Evolutionary conservation across 1,140 invertebrate species (phyloP).

Genomic region (Diuraphis noxia): DNA sequence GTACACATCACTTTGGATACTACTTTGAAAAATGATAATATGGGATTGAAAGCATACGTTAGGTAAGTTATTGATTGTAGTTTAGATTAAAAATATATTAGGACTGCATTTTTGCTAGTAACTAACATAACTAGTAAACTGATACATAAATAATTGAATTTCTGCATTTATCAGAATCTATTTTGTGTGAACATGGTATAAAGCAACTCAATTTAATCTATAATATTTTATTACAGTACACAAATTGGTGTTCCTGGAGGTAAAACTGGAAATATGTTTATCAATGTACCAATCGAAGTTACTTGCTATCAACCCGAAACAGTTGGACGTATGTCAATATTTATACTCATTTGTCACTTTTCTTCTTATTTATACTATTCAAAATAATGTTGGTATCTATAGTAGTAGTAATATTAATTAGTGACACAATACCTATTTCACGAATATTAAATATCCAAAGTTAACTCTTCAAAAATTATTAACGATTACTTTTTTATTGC

Average conservation of each 20-base stretch:
- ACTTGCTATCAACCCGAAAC: constrained; percentile 88
- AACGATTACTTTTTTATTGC: background rate
- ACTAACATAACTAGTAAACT: too few relatives aligned
- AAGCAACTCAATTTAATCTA: background rate
- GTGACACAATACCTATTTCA: background rate
- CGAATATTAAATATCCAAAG: background rate
- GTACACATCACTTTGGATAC: constrained; percentile 95
- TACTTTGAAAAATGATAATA: constrained; percentile 74
- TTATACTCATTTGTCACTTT: background rate
- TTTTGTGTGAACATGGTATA: background rate
- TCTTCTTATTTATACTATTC: background rate
- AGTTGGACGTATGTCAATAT: constrained; percentile 63
- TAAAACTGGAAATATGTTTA: constrained; percentile 95
- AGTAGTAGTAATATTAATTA: background rate
- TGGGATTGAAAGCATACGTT: constrained; percentile 90
- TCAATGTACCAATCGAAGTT: constrained; percentile 83
- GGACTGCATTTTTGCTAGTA: background rate
- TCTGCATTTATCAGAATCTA: background rate
- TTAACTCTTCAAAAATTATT: background rate
- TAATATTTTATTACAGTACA: constrained; percentile 61
- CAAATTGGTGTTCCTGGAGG: constrained; percentile 83
- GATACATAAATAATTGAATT: background rate
- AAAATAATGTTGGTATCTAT: background rate
- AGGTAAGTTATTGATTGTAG: constrained; percentile 60
- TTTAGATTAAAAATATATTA: background rate